phyloP scores from a whole-genome alignment of 2,797 vertebrate genomes.

The Pitangus sulphuratus region DNA sequence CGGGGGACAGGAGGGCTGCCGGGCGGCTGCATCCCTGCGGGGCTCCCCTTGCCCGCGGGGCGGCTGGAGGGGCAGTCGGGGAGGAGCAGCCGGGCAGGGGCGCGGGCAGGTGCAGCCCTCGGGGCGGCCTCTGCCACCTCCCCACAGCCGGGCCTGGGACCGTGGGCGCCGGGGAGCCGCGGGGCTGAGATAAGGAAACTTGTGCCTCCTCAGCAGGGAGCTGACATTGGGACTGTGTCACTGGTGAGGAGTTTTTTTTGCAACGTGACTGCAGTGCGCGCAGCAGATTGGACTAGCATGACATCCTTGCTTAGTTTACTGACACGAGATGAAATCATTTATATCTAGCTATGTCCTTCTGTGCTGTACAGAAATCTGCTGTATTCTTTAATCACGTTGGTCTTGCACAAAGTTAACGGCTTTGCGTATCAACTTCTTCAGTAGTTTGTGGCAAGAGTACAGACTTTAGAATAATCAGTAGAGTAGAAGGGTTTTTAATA shows the following conservation, averaged over 20 bases:
- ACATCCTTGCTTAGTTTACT: background rate
- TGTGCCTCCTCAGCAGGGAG: background rate
- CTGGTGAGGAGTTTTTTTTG: background rate
- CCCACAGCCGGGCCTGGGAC: background rate
- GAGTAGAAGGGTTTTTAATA: background rate
- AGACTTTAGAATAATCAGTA: background rate
- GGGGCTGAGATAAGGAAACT: fast-evolving
- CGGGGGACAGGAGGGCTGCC: too few relatives aligned
- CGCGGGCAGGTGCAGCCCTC: background rate
- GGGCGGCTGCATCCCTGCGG: background rate
- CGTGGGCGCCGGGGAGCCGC: fast-evolving
- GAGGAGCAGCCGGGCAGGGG: fast-evolving
- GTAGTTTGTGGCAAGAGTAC: background rate
- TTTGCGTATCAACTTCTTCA: background rate
- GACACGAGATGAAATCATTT: background rate
- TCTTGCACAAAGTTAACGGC: background rate
- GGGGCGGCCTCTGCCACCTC: background rate
- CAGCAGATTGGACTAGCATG: background rate
- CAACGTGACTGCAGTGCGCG: fast-evolving
- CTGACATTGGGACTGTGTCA: fast-evolving
- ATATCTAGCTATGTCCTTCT: fast-evolving
- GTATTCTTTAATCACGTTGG: background rate
- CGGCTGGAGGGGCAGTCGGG: background rate
- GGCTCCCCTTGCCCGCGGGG: background rate
- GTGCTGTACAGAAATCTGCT: background rate